These are phyloP conservation scores for Sebastes ruberrimus DNA, from an alignment of 2,797 vertebrate genomes.

Conservation along the genomic window DNA sequence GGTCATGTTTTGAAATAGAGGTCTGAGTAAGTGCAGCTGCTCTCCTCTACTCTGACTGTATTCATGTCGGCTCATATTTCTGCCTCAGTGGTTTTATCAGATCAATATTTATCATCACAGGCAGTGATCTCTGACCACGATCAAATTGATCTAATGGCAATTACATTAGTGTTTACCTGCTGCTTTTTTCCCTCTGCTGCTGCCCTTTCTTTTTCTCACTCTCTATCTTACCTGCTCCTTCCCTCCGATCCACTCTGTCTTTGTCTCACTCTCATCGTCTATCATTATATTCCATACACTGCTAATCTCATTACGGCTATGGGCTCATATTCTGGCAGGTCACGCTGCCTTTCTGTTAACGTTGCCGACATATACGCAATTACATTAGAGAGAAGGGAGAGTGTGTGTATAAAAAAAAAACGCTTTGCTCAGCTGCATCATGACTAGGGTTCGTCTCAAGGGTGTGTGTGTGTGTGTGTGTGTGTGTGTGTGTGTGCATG, in stretches of 20 bases:
- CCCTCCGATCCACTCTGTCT: slow-evolving; percentile 26
- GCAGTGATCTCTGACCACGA: slow-evolving; percentile 71
- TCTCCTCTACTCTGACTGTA: slow-evolving; percentile 3
- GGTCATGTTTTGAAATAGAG: slow-evolving; percentile 72
- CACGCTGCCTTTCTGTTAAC: slow-evolving; percentile 62
- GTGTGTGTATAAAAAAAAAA: background rate
- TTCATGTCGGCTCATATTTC: slow-evolving; percentile 48
- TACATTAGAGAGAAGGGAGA: slow-evolving; percentile 37
- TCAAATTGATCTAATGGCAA: slow-evolving; percentile 75
- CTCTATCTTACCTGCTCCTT: slow-evolving; percentile 18
- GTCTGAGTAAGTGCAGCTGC: slow-evolving; percentile 77
- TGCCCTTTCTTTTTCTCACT: background rate
- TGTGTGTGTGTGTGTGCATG: slow-evolving; percentile 6
- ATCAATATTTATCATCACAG: slow-evolving; percentile 80
- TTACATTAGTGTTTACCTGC: slow-evolving; percentile 67
- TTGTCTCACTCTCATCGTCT: slow-evolving; percentile 39
- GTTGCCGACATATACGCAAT: slow-evolving; percentile 51
- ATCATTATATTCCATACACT: slow-evolving; percentile 59
- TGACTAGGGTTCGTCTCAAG: slow-evolving; percentile 33
- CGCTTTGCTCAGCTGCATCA: slow-evolving; percentile 56
- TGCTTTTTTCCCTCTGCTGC: background rate
- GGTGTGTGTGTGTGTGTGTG: slow-evolving; percentile 1
- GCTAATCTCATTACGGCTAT: slow-evolving; percentile 52
- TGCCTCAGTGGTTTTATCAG: slow-evolving; percentile 64
- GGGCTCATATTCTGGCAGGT: slow-evolving; percentile 58